Evolutionary conservation across 30 jellyfish, hydroid and myxozoan genomes (phyloP).

Genomic region (Aurelia coerulea): DNA sequence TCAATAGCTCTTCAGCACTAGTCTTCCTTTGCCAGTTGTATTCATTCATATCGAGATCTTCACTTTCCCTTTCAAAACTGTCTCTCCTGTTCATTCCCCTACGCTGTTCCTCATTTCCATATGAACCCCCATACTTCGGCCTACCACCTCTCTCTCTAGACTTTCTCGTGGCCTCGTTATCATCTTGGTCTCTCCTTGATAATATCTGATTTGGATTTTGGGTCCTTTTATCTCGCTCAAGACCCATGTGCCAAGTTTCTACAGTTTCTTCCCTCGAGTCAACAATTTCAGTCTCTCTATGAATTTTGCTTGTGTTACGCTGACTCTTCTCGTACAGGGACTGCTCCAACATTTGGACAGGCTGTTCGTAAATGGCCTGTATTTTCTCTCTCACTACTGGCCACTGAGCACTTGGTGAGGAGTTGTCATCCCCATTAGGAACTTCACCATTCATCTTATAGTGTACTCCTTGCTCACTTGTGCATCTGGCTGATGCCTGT

Average conservation of each 20-base stretch:
- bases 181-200: background rate
- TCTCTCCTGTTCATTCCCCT: background rate
- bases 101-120: background rate
- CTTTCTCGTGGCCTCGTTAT: background rate
- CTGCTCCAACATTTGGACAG: slow-evolving; percentile 55
- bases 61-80: background rate
- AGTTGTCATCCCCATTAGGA: background rate
- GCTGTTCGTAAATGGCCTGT: slow-evolving; percentile 49
- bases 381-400: slow-evolving; percentile 69
- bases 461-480: background rate
- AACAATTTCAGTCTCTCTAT: background rate
- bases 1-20: slow-evolving; percentile 36
- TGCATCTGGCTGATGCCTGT: background rate
- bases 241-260: background rate
- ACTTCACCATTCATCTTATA: slow-evolving; percentile 2
- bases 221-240: background rate
- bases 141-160: background rate
- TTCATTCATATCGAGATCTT: slow-evolving; percentile 7
- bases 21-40: slow-evolving; percentile 51
- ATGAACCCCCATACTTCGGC: background rate
- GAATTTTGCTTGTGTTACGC: background rate
- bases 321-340: slow-evolving; percentile 6
- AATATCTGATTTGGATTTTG: background rate
- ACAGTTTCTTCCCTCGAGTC: background rate
- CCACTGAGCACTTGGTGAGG: slow-evolving; percentile 53